phyloP scores from a whole-genome alignment of 2,888 invertebrate genomes.

The Rhogogaster chlorosoma region DNA sequence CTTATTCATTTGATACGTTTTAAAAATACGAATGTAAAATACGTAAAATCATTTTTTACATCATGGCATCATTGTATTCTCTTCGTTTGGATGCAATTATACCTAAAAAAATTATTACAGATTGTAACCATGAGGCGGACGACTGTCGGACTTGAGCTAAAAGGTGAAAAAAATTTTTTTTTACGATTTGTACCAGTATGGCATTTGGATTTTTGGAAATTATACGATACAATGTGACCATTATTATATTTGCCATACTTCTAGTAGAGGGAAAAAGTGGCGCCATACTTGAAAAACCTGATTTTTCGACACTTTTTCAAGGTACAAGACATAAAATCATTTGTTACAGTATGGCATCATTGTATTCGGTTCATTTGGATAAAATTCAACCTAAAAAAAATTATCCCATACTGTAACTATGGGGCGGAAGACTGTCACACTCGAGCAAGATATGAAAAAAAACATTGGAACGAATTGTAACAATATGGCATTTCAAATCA shows the following conservation, averaged over 20 bases:
- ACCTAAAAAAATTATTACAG: too few relatives aligned
- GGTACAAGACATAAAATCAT: neutral
- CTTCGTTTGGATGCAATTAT: too few relatives aligned
- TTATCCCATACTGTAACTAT: constrained; percentile 15
- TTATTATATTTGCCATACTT: constrained; percentile 23
- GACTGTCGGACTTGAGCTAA: too few relatives aligned
- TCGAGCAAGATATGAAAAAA: neutral
- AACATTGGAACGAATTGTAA: neutral
- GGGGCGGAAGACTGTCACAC: constrained; percentile 2
- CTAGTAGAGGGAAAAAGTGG: neutral
- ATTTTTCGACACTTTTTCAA: constrained; percentile 1
- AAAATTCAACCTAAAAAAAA: neutral
- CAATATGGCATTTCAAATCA: constrained; percentile 18
- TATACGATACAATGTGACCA: neutral
- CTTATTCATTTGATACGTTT: too few relatives aligned
- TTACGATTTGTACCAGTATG: constrained; percentile 8
- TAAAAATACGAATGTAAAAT: too few relatives aligned
- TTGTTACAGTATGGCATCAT: constrained; percentile 12
- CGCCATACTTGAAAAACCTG: constrained; percentile 29
- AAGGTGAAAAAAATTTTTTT: too few relatives aligned
- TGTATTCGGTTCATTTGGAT: neutral
- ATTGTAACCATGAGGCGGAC: too few relatives aligned
- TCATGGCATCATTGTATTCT: too few relatives aligned
- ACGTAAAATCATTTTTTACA: too few relatives aligned
- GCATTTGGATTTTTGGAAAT: constrained; percentile 30